Conservation (phyloP, 2,797 vertebrate species). For the Typhlichthys eigenmanni region DNA sequence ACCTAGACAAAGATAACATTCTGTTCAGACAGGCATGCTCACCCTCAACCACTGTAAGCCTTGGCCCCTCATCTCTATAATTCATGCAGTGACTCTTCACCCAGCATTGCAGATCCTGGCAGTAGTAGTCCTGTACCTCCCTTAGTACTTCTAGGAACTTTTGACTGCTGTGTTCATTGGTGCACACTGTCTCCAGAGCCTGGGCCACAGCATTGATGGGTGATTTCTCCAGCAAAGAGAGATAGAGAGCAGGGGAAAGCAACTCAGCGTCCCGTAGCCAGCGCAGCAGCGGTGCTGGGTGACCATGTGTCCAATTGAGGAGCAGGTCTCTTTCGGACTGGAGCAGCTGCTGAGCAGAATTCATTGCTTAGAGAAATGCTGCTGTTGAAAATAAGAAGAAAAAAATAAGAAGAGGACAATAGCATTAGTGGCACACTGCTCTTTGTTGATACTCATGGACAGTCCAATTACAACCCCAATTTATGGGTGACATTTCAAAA, state of each 20-base stretch:
- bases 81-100: constrained; percentile 49
- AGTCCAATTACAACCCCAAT: no score
- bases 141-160: constrained; percentile 65
- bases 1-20: neutral
- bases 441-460: no score
- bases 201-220: constrained; percentile 59
- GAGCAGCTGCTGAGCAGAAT: constrained; percentile 52
- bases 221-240: constrained; percentile 62
- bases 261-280: constrained; percentile 59
- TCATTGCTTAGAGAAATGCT: constrained; percentile 38
- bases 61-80: neutral
- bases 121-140: constrained; percentile 70
- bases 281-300: constrained; percentile 66
- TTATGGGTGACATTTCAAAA: no score
- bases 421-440: no score
- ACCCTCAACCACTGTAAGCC: constrained; percentile 36
- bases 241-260: constrained; percentile 55
- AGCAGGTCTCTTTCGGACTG: constrained; percentile 53
- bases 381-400: neutral
- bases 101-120: constrained; percentile 68
- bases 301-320: constrained; percentile 60
- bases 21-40: constrained; percentile 7
- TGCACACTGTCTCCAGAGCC: constrained; percentile 57
- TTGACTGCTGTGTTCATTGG: constrained; percentile 49
- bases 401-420: neutral